Percentiles rank a stretch among this genome's conserved stretches.
Conservation (phyloP, 2,888 invertebrate species). For the Eudiplozoon nipponicum region DNA sequence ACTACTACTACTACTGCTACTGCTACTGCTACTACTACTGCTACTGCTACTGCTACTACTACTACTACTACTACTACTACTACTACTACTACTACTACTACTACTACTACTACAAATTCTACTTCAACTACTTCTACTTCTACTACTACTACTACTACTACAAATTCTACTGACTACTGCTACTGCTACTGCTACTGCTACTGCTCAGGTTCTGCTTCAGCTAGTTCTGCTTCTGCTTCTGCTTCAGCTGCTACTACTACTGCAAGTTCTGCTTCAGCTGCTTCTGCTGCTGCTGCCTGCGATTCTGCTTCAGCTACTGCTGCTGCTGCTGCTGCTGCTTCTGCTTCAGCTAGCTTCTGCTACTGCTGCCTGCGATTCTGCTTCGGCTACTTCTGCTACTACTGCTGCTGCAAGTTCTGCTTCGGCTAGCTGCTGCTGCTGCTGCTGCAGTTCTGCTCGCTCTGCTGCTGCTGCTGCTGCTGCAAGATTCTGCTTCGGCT, state of each 20-base stretch:
- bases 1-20: not conserved
- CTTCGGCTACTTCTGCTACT: too few relatives aligned
- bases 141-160: too few relatives aligned
- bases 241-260: too few relatives aligned
- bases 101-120: too few relatives aligned
- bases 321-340: not conserved
- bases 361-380: not conserved
- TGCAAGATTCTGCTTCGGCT: not conserved
- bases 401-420: not conserved
- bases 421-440: not conserved
- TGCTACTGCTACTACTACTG: not conserved
- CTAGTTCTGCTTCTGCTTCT: too few relatives aligned
- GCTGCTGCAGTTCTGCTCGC: not conserved
- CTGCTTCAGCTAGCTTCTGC: not conserved
- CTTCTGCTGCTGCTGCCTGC: not conserved
- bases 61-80: not conserved
- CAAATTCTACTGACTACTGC: too few relatives aligned
- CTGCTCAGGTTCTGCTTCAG: not conserved
- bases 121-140: not conserved
- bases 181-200: not conserved
- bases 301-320: too few relatives aligned
- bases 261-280: too few relatives aligned
- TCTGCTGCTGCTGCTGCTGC: not conserved
- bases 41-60: not conserved
- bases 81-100: not conserved